Percentiles rank a stretch among this genome's conserved stretches.
Evolutionary conservation across 64 coral and sea anemone genomes (phyloP).

Genomic region (Porites lutea): DNA sequence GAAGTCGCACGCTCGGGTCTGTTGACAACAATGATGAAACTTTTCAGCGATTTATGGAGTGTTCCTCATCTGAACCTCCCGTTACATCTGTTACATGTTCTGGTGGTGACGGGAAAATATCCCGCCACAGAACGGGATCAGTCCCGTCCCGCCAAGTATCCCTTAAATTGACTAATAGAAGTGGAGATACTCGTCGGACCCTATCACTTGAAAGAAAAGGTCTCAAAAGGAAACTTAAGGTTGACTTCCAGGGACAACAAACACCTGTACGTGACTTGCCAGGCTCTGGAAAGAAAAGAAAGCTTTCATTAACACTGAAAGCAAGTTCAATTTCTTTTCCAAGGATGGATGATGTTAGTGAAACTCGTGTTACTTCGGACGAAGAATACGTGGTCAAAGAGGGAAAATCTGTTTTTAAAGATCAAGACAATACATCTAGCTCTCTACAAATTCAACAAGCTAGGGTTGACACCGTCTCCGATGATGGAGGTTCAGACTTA

Average conservation of each 20-base stretch:
- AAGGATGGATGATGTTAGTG: neutral
- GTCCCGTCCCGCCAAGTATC: neutral
- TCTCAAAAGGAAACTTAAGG: neutral
- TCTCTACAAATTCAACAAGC: neutral
- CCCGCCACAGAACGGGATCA: neutral
- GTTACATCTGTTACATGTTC: neutral
- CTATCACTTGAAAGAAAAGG: slow-evolving; percentile 17
- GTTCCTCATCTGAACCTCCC: neutral
- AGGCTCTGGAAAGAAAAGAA: slow-evolving; percentile 19
- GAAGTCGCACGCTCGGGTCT: neutral
- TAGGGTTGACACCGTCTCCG: neutral
- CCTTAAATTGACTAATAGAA: neutral
- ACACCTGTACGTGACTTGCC: neutral
- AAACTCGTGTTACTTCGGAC: neutral
- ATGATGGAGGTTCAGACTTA: neutral
- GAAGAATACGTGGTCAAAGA: neutral
- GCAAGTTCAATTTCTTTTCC: neutral
- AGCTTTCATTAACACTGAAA: slow-evolving; percentile 7
- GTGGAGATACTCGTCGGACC: neutral
- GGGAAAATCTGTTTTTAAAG: neutral
- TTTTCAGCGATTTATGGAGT: neutral
- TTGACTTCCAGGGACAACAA: neutral
- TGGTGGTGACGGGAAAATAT: neutral
- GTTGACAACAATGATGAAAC: neutral
- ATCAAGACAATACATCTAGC: neutral